Evolutionary conservation across 2,888 invertebrate species (phyloP).

Genomic region (Xestia xanthographa): DNA sequence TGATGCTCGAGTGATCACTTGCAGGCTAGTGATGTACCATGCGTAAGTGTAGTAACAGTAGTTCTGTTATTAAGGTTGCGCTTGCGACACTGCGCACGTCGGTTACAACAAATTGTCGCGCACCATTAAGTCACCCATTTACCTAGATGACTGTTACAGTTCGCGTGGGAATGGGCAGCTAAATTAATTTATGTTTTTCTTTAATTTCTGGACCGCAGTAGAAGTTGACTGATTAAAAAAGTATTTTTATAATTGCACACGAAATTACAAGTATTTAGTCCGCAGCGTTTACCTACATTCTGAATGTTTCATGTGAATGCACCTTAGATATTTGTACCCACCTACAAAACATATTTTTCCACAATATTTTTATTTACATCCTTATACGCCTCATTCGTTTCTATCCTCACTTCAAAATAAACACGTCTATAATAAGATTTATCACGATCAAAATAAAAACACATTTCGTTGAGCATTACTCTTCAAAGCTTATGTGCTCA

Average conservation of each 20-base stretch:
- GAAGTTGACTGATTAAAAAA: constrained; percentile 44
- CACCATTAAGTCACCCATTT: constrained; percentile 62
- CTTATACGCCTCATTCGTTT: constrained; percentile 12
- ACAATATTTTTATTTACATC: neutral
- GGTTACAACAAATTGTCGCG: constrained; percentile 47
- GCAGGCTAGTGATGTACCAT: constrained; percentile 26
- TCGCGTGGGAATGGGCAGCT: constrained; percentile 57
- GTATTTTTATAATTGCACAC: constrained; percentile 56
- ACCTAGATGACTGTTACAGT: constrained; percentile 41
- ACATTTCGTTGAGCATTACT: constrained; percentile 33
- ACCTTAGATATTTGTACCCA: neutral
- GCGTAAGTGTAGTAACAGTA: constrained; percentile 29
- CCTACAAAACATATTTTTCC: constrained; percentile 1
- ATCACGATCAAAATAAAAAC: constrained; percentile 41
- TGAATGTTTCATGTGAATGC: neutral
- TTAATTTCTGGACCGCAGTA: constrained; percentile 52
- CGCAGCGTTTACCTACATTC: constrained; percentile 12
- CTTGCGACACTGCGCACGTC: constrained; percentile 37
- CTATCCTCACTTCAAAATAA: constrained; percentile 18
- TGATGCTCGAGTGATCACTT: constrained; percentile 30
- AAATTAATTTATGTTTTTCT: constrained; percentile 50
- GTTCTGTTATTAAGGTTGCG: constrained; percentile 42
- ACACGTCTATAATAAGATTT: constrained; percentile 12
- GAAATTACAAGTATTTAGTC: constrained; percentile 33
- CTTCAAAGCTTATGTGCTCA: constrained; percentile 15